A percentile compares a stretch with the other conserved stretches of the same genome.
phyloP scores from a whole-genome alignment of 2,888 invertebrate species.

The Zeuzera pyrina region DNA sequence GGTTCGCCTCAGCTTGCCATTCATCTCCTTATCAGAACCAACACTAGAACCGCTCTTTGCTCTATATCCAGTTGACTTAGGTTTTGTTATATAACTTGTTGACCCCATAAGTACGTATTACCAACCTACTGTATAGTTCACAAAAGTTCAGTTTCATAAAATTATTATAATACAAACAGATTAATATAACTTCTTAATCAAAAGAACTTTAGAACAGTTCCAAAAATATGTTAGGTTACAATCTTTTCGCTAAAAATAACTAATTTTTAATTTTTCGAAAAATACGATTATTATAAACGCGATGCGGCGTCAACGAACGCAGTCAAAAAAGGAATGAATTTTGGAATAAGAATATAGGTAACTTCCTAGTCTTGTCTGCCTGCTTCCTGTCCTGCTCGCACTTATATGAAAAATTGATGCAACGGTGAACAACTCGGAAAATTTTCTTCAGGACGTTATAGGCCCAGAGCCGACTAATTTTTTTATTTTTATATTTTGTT shows the following conservation, averaged over 20 bases:
- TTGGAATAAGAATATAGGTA: constrained; percentile 18
- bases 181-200: too few species aligned
- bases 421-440: constrained; percentile 36
- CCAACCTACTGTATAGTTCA: too few species aligned
- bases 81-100: constrained; percentile 55
- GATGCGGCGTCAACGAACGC: constrained; percentile 28
- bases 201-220: too few species aligned
- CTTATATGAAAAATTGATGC: constrained; percentile 22
- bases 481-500: too few species aligned
- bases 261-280: too few species aligned
- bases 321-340: constrained; percentile 43
- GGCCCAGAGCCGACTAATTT: constrained; percentile 28
- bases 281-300: constrained; percentile 30
- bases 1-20: constrained; percentile 50
- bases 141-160: too few species aligned
- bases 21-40: constrained; percentile 63
- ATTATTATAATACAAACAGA: too few species aligned
- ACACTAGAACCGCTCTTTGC: constrained; percentile 58
- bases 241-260: too few species aligned
- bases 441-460: constrained; percentile 45
- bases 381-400: too few species aligned
- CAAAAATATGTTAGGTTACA: too few species aligned
- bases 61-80: constrained; percentile 43
- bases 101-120: constrained; percentile 61
- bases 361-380: constrained; percentile 52